A percentile compares a stretch with the other conserved stretches of the same genome.
These are phyloP conservation scores for Lagopus muta DNA, from an alignment of 2,113 vertebrate species.

Conservation along the genomic window DNA sequence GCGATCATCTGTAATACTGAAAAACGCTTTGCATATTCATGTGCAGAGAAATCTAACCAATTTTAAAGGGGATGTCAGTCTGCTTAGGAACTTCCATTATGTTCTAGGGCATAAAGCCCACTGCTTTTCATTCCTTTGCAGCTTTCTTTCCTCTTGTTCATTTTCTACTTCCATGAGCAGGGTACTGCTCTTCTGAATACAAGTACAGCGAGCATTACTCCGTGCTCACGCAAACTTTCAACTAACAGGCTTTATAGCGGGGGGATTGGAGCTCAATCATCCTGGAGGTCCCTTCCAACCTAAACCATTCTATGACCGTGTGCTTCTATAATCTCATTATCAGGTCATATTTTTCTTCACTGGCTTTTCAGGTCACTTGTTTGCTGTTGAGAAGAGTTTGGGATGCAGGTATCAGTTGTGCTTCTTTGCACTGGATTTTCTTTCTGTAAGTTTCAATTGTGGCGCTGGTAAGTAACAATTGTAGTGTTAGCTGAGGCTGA, in stretches of 20 bases:
- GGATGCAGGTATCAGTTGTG: too few relatives aligned
- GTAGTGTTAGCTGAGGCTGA: too few relatives aligned
- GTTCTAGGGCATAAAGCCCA: conserved; percentile 64
- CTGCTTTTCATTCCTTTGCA: conserved; percentile 66
- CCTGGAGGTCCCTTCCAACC: background rate
- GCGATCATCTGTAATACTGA: conserved; percentile 19
- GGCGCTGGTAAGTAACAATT: too few relatives aligned
- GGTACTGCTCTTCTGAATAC: conserved; percentile 71
- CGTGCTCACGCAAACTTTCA: conserved; percentile 73
- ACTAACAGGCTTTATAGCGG: conserved; percentile 68
- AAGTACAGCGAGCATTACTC: conserved; percentile 61
- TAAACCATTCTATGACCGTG: too few relatives aligned
- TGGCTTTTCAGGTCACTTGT: conserved; percentile 50
- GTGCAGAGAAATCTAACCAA: conserved; percentile 44
- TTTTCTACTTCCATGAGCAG: conserved; percentile 68
- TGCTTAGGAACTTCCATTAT: conserved; percentile 54
- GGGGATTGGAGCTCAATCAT: background rate
- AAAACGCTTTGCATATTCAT: conserved; percentile 24
- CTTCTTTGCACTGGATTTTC: too few relatives aligned
- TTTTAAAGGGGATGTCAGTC: conserved; percentile 59
- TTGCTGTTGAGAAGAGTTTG: conserved; percentile 23
- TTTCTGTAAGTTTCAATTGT: too few relatives aligned
- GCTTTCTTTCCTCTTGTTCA: conserved; percentile 57
- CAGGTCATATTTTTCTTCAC: conserved; percentile 51
- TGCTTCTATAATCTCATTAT: conserved; percentile 60